These are phyloP conservation scores for Channa striata DNA, from an alignment of 2,797 vertebrate species.

Conservation along the genomic window DNA sequence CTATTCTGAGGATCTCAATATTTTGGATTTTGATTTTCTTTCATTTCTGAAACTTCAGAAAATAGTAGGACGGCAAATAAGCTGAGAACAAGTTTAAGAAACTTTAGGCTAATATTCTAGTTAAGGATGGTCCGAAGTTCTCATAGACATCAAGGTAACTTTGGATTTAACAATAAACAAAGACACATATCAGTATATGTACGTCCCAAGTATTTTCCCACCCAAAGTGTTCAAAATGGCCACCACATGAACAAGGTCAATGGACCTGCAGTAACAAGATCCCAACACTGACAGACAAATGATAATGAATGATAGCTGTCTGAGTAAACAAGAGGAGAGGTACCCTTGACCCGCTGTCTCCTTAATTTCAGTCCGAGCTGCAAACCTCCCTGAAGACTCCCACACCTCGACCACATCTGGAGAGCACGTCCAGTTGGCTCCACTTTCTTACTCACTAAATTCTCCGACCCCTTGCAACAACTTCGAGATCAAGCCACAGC, in stretches of 20 bases:
- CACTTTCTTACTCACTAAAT: conserved; percentile 19
- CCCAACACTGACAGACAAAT: conserved; percentile 82
- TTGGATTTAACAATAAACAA: background rate
- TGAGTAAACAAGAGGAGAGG: conserved; percentile 80
- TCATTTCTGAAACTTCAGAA: no score
- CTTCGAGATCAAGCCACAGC: conserved; percentile 17
- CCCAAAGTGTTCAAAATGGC: conserved; percentile 42
- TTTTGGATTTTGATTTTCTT: background rate
- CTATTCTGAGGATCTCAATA: background rate
- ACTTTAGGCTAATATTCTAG: no score
- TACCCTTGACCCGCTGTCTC: conserved; percentile 82
- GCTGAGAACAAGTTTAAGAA: no score
- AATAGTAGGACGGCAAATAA: no score
- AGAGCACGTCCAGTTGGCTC: conserved; percentile 44
- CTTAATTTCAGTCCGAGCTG: conserved; percentile 71
- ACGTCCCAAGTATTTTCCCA: conserved; percentile 23
- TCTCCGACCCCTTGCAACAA: conserved; percentile 9
- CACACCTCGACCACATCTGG: conserved; percentile 77
- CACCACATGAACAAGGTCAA: conserved; percentile 64
- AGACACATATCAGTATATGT: background rate
- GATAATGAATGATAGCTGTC: conserved; percentile 85
- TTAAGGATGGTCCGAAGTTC: background rate
- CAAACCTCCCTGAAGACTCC: conserved; percentile 43
- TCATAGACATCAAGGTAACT: background rate
- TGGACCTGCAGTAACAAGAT: conserved; percentile 74